Percentiles rank a stretch among this genome's conserved stretches.
These are phyloP conservation scores for Labeo rohita DNA, from an alignment of 2,113 vertebrate species.

Conservation along the genomic window DNA sequence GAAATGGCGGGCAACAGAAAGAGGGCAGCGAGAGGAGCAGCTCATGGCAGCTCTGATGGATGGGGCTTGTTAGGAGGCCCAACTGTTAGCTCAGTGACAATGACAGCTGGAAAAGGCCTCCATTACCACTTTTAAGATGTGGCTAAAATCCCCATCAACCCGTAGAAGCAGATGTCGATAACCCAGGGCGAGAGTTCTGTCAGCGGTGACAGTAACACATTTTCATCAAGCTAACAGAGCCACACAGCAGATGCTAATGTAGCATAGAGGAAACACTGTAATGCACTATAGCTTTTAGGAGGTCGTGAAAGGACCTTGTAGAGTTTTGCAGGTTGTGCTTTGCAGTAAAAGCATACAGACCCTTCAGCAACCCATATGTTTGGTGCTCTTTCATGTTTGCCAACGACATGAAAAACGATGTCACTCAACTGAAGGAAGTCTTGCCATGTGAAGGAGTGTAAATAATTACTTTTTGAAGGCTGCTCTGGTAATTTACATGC, in stretches of 20 bases:
- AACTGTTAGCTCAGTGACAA: conserved; percentile 78
- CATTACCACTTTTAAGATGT: conserved; percentile 75
- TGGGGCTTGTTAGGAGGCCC: conserved; percentile 70
- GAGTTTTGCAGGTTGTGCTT: background rate
- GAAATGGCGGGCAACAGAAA: conserved; percentile 30
- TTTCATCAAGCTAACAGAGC: conserved; percentile 36
- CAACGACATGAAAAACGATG: background rate
- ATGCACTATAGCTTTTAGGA: background rate
- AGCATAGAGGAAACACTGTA: background rate
- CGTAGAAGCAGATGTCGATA: background rate
- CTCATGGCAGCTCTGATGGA: conserved; percentile 77
- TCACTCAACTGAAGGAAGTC: background rate
- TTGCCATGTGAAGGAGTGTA: conserved; percentile 6
- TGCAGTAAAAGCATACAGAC: background rate
- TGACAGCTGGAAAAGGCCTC: conserved; percentile 77
- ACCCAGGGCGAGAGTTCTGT: conserved; percentile 15
- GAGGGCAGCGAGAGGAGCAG: conserved; percentile 59
- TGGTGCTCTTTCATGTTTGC: background rate
- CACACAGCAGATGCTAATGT: conserved; percentile 24
- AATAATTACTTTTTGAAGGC: conserved; percentile 24
- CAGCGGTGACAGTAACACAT: conserved; percentile 42
- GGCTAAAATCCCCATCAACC: conserved; percentile 75
- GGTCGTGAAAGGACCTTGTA: background rate
- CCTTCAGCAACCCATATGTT: background rate
- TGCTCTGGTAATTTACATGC: background rate